These are phyloP conservation scores for Gisinianus flammeolus DNA, from an alignment of 2,888 invertebrate genomes.

Conservation along the genomic window DNA sequence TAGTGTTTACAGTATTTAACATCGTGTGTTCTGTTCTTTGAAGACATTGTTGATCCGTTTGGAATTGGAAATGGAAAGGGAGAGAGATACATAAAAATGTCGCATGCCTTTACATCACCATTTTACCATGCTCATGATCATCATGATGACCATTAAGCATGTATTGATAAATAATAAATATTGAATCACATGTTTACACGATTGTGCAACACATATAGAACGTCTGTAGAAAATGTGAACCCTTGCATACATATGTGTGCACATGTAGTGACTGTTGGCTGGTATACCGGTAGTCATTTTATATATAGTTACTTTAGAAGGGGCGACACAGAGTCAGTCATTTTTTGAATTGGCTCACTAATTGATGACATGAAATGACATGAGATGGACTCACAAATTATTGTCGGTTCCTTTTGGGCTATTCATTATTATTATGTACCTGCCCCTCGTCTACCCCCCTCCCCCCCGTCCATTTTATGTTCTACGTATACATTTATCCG, in stretches of 20 bases:
- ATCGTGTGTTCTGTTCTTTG: too few relatives aligned
- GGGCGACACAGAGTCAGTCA: conserved; percentile 23
- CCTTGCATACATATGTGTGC: neutral
- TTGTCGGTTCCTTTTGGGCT: conserved; percentile 41
- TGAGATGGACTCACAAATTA: conserved; percentile 44
- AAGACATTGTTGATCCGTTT: too few relatives aligned
- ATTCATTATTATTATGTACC: conserved; percentile 40
- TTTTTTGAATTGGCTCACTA: conserved; percentile 41
- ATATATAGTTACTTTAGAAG: neutral
- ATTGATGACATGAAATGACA: conserved; percentile 44
- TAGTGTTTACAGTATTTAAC: too few relatives aligned
- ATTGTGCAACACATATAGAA: neutral
- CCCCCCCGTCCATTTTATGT: neutral
- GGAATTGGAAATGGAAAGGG: too few relatives aligned
- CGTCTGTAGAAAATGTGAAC: neutral
- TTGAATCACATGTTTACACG: neutral
- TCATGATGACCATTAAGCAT: conserved; percentile 22
- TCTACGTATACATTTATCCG: too few relatives aligned
- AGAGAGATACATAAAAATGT: neutral
- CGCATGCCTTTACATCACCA: neutral
- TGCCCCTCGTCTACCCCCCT: neutral
- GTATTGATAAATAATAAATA: neutral
- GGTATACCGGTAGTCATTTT: neutral
- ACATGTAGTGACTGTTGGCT: neutral
- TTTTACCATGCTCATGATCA: conserved; percentile 9